These are phyloP conservation scores for Danio albolineatus DNA, from an alignment of 2,797 vertebrate genomes.

Conservation along the genomic window DNA sequence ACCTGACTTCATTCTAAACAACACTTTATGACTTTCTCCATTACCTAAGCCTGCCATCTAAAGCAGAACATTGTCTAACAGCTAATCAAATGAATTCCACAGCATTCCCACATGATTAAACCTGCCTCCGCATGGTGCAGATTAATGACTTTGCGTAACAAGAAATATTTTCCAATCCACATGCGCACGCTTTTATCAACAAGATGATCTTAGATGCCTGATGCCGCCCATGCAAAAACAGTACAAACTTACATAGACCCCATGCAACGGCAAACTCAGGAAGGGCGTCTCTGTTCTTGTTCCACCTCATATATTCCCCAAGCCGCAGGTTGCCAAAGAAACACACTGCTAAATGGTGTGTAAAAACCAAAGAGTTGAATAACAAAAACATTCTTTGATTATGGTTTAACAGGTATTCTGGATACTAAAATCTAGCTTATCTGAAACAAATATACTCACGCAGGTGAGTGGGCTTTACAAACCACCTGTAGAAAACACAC, in stretches of 20 bases:
- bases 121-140: slow-evolving; percentile 1
- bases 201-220: not conserved
- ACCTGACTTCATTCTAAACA: not conserved
- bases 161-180: not conserved
- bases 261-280: slow-evolving; percentile 23
- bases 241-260: not conserved
- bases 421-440: not conserved
- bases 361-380: slow-evolving; percentile 29
- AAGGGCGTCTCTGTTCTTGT: slow-evolving; percentile 39
- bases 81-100: slow-evolving; percentile 29
- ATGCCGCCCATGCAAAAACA: not conserved
- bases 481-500: no score
- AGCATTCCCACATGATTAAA: slow-evolving; percentile 9
- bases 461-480: no score
- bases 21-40: not conserved
- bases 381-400: slow-evolving; percentile 34
- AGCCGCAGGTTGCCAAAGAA: slow-evolving; percentile 33
- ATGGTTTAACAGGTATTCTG: slow-evolving; percentile 21
- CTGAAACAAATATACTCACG: not conserved
- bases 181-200: slow-evolving; percentile 1
- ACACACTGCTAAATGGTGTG: slow-evolving; percentile 42
- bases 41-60: slow-evolving; percentile 3
- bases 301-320: slow-evolving; percentile 37
- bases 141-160: not conserved
- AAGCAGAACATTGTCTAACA: slow-evolving; percentile 11